Evolutionary conservation across 1,140 invertebrate species (phyloP).

Genomic region (Gonatopus flavifemur): DNA sequence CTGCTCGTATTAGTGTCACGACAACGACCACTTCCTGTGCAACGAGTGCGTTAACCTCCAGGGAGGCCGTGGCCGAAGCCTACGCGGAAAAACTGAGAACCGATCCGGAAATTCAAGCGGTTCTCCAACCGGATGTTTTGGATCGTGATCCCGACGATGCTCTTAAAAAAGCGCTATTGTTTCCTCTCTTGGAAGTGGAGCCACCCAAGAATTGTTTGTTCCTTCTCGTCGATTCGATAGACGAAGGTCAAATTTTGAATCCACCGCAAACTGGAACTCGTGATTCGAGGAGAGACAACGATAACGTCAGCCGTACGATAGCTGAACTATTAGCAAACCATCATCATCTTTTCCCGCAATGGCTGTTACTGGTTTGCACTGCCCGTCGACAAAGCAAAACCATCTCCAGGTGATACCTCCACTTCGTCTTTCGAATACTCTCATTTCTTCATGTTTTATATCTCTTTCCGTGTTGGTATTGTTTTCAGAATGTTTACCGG

Average conservation of each 20-base stretch:
- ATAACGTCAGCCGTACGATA: slow-evolving; percentile 70
- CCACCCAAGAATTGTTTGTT: slow-evolving; percentile 82
- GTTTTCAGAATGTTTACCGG: slow-evolving; percentile 94
- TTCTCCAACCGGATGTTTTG: slow-evolving; percentile 70
- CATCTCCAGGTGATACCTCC: no score
- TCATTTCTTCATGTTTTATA: no score
- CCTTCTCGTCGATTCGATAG: slow-evolving; percentile 88
- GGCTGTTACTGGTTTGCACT: slow-evolving; percentile 89
- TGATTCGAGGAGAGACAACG: slow-evolving; percentile 53
- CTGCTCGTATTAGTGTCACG: no score
- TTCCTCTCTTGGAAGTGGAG: slow-evolving; percentile 82
- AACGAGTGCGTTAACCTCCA: slow-evolving; percentile 35
- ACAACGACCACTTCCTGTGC: slow-evolving; percentile 39
- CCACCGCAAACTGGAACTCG: slow-evolving; percentile 45
- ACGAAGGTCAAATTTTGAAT: slow-evolving; percentile 66
- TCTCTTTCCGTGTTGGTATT: no score
- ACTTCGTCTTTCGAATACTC: no score
- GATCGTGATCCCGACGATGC: slow-evolving; percentile 87
- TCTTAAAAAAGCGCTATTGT: slow-evolving; percentile 84
- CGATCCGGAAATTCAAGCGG: slow-evolving; percentile 75
- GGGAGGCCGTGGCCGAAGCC: slow-evolving; percentile 67
- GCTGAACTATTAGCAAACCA: slow-evolving; percentile 85
- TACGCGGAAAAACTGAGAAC: slow-evolving; percentile 78
- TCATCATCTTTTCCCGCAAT: slow-evolving; percentile 90
- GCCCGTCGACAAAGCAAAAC: slow-evolving; percentile 83